A percentile compares a stretch with the other conserved stretches of the same genome.
Evolutionary conservation across 2,113 vertebrate genomes (phyloP).

Genomic region (Nicator chloris): DNA sequence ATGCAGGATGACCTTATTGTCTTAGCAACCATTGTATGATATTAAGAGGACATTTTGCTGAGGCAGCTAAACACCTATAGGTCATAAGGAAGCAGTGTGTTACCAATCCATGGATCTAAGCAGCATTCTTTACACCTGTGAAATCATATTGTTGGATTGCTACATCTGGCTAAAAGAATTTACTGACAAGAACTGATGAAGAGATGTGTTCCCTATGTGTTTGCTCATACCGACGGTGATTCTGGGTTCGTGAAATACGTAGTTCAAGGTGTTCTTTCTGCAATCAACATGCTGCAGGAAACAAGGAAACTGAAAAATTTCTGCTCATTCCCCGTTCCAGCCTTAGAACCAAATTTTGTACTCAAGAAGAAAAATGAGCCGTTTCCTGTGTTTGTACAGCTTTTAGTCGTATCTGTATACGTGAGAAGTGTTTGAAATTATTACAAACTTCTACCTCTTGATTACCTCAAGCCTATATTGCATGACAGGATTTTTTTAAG

Average conservation of each 20-base stretch:
- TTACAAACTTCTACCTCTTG: not conserved
- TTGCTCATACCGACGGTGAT: not conserved
- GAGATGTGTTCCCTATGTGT: not conserved
- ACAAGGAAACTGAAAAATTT: not conserved
- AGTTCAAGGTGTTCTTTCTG: not conserved
- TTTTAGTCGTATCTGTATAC: not conserved
- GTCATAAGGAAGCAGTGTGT: accelerated
- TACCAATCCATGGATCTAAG: not conserved
- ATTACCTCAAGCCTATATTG: not conserved
- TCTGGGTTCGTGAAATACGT: not conserved
- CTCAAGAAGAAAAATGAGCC: not conserved
- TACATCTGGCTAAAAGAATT: not conserved
- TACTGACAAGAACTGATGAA: not conserved
- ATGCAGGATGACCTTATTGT: not conserved
- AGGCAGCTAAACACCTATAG: not conserved
- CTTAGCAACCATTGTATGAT: not conserved
- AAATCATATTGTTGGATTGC: not conserved
- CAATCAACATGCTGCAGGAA: not conserved
- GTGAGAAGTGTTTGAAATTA: not conserved
- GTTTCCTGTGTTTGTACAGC: not conserved
- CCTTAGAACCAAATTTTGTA: not conserved
- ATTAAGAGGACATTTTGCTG: not conserved
- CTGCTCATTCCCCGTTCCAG: not conserved
- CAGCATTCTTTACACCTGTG: not conserved
- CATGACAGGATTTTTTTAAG: not conserved